phyloP scores from a whole-genome alignment of 2,797 vertebrate genomes.

The Manis pentadactyla region DNA sequence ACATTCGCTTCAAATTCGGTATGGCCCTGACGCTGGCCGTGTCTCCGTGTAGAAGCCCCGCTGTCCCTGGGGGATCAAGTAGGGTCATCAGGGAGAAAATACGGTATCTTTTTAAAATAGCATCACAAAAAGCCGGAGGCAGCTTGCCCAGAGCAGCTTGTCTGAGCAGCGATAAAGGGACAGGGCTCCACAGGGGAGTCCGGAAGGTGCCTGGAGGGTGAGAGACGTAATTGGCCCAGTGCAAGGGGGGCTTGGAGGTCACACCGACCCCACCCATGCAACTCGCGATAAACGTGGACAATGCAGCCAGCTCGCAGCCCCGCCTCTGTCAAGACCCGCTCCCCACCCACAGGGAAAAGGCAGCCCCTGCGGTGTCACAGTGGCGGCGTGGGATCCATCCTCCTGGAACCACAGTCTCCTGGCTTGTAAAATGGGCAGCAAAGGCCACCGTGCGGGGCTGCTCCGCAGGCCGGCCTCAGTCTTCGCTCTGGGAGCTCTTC shows the following conservation, averaged over 20 bases:
- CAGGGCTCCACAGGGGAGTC: rapidly evolving
- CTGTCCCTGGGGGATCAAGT: neutral
- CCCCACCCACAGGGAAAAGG: no score
- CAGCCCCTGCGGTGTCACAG: no score
- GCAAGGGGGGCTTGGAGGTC: neutral
- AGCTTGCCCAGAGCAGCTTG: neutral
- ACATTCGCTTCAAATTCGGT: neutral
- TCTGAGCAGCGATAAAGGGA: rapidly evolving
- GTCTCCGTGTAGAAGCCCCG: neutral
- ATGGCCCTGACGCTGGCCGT: neutral
- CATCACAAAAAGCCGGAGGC: neutral
- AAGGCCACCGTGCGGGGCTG: rapidly evolving
- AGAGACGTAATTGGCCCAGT: rapidly evolving
- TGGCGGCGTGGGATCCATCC: rapidly evolving
- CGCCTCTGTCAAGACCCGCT: rapidly evolving
- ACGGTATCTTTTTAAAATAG: neutral
- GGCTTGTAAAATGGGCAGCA: neutral
- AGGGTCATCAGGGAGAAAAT: neutral
- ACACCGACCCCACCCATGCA: rapidly evolving
- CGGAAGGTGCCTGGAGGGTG: rapidly evolving
- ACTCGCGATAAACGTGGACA: rapidly evolving
- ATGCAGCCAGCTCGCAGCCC: rapidly evolving
- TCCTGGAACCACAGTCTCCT: neutral
- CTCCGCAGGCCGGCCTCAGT: neutral
- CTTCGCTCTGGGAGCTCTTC: rapidly evolving